These are phyloP conservation scores for Panorpa germanica DNA, from an alignment of 2,888 invertebrate genomes.

Conservation along the genomic window DNA sequence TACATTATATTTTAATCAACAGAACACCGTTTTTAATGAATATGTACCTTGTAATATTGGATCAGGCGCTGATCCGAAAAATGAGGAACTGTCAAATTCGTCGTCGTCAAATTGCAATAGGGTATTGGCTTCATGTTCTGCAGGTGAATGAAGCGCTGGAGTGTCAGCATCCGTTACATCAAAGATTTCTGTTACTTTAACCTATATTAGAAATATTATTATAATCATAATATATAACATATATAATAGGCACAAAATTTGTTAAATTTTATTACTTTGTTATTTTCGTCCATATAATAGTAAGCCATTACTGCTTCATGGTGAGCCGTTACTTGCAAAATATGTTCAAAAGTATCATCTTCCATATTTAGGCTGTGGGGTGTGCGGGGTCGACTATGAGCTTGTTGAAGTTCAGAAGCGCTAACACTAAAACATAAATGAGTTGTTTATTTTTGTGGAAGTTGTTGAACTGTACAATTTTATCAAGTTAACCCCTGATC, in stretches of 20 bases:
- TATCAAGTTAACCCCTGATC: no score
- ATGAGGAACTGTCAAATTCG: no score
- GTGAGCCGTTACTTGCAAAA: constrained; percentile 57
- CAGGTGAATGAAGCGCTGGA: constrained; percentile 37
- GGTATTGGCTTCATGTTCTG: constrained; percentile 37
- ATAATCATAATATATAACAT: constrained; percentile 1
- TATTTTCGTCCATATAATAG: constrained; percentile 77
- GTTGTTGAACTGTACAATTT: no score
- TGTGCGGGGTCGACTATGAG: no score
- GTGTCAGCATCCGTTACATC: constrained; percentile 65
- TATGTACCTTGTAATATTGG: constrained; percentile 14
- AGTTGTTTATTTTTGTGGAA: no score
- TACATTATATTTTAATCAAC: constrained; percentile 8
- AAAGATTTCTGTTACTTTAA: constrained; percentile 77
- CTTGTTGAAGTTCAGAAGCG: no score
- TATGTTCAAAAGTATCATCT: constrained; percentile 49
- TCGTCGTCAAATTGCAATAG: constrained; percentile 48
- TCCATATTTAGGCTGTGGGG: no score
- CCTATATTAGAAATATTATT: constrained; percentile 24
- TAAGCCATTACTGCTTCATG: constrained; percentile 82
- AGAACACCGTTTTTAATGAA: constrained; percentile 17
- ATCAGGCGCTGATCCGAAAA: constrained; percentile 33
- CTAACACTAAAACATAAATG: no score
- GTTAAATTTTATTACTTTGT: constrained; percentile 34
- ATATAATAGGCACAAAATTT: constrained; percentile 5